These are phyloP conservation scores for Pomacea canaliculata DNA, from an alignment of 2,888 invertebrate genomes.

Conservation along the genomic window DNA sequence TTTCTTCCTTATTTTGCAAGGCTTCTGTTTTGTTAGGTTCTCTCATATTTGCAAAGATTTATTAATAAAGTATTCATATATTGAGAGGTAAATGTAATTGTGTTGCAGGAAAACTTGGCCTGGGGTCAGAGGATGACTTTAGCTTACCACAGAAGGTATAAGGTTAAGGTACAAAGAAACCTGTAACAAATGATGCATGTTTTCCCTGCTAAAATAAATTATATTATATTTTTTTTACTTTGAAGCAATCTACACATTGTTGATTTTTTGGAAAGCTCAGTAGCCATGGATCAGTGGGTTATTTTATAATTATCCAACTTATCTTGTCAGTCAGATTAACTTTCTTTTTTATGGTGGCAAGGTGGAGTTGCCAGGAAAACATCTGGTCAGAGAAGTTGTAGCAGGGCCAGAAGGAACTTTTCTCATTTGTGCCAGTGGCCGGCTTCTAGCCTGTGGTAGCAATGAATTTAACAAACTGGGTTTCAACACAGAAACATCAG, in stretches of 20 bases:
- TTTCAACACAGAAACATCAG: slow-evolving; percentile 64
- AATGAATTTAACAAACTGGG: slow-evolving; percentile 69
- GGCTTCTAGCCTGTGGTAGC: slow-evolving; percentile 67
- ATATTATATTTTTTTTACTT: background rate
- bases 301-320: too few species aligned
- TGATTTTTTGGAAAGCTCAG: background rate
- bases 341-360: slow-evolving; percentile 18
- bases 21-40: too few species aligned
- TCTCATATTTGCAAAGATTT: too few species aligned
- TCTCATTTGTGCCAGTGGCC: slow-evolving; percentile 62
- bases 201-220: background rate
- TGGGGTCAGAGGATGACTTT: slow-evolving; percentile 65
- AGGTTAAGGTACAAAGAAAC: background rate
- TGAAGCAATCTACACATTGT: too few species aligned
- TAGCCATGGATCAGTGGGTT: background rate
- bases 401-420: slow-evolving; percentile 65
- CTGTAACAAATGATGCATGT: too few species aligned
- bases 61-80: too few species aligned
- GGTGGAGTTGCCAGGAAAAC: slow-evolving; percentile 59
- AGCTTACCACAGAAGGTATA: slow-evolving; percentile 59
- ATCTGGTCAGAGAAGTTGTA: slow-evolving; percentile 58
- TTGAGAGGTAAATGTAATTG: too few species aligned
- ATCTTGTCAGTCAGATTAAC: too few species aligned
- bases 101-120: slow-evolving; percentile 46
- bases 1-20: background rate